Conservation (phyloP, 1,140 invertebrate genomes). For the Drosophila trapezifrons region DNA sequence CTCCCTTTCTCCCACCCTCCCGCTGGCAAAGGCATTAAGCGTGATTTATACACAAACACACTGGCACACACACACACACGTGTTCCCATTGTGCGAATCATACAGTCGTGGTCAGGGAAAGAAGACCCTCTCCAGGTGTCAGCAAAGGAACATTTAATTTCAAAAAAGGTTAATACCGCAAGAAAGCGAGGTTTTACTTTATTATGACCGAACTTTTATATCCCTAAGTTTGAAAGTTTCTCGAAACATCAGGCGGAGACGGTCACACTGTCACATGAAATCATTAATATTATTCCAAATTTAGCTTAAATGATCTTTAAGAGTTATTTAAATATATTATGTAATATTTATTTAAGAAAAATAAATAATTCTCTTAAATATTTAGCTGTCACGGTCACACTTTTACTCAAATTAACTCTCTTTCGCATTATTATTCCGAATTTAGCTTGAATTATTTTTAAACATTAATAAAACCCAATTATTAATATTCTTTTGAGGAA, state of each 20-base stretch:
- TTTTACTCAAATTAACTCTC: too few relatives aligned
- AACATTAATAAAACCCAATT: too few relatives aligned
- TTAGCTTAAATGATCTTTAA: background rate
- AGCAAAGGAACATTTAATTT: background rate
- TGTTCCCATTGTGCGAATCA: background rate
- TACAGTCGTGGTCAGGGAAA: background rate
- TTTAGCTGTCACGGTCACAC: background rate
- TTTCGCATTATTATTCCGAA: too few relatives aligned
- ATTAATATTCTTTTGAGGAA: too few relatives aligned
- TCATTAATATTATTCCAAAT: background rate
- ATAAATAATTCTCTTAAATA: too few relatives aligned
- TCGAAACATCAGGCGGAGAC: background rate
- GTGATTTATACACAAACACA: slow-evolving; percentile 66
- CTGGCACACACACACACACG: slow-evolving; percentile 11
- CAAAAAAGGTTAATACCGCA: background rate
- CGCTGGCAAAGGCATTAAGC: slow-evolving; percentile 57
- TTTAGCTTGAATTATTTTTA: too few relatives aligned
- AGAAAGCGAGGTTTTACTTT: too few relatives aligned
- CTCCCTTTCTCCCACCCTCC: background rate
- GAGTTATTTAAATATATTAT: too few relatives aligned
- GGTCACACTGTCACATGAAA: background rate
- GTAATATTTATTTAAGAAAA: background rate
- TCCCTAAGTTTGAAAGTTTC: background rate
- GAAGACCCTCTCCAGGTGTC: too few relatives aligned
- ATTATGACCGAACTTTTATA: background rate